Conservation (phyloP, 2,113 vertebrate species). For the Carettochelys insculpta region DNA sequence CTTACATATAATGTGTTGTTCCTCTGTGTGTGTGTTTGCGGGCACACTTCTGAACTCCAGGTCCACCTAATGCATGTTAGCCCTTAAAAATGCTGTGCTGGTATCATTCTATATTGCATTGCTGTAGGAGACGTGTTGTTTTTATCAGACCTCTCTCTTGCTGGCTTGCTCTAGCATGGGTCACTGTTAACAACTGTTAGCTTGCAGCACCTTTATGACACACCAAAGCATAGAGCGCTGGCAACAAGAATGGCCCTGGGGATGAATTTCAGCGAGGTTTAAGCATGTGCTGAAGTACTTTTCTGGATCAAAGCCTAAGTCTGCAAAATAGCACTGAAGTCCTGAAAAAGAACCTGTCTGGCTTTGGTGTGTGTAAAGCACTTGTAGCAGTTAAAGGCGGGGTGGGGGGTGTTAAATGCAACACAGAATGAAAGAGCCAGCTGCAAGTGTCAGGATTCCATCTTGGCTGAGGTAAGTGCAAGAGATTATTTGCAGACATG, state of each 20-base stretch:
- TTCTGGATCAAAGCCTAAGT: not conserved
- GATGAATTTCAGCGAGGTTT: not conserved
- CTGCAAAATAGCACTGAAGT: not conserved
- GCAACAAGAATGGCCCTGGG: not conserved
- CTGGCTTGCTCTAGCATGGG: not conserved
- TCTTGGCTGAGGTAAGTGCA: not conserved
- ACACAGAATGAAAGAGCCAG: not conserved
- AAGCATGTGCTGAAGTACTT: not conserved
- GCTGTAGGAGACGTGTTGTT: not conserved
- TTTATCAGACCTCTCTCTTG: not conserved
- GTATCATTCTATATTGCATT: not conserved
- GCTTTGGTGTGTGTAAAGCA: not conserved
- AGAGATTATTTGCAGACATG: not conserved
- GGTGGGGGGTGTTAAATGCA: not conserved
- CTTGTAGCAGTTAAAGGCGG: not conserved
- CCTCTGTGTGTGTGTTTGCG: slow-evolving; percentile 2
- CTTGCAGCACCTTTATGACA: not conserved
- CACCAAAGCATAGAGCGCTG: not conserved
- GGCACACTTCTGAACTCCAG: not conserved
- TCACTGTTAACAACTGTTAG: not conserved
- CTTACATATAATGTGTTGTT: not conserved
- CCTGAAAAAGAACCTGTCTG: not conserved
- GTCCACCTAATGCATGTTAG: not conserved
- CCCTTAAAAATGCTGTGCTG: not conserved
- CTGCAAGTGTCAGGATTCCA: not conserved